Conservation (phyloP, 53 echinoderm and acorn worm genomes). For the Arbacia lixula region DNA sequence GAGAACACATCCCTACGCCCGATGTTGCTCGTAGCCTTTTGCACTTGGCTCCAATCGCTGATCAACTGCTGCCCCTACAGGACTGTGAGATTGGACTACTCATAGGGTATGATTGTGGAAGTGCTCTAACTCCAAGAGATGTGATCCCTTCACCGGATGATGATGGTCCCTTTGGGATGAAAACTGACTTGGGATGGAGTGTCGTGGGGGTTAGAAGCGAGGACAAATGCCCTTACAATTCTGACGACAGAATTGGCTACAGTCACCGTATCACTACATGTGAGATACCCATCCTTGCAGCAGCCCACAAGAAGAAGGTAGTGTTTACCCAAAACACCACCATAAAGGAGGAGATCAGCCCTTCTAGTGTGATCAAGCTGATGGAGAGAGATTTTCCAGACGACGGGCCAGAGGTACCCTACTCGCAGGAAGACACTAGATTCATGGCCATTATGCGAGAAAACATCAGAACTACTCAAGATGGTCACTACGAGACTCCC, state of each 20-base stretch:
- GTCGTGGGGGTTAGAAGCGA: no score
- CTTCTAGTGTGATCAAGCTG: slow-evolving; percentile 42
- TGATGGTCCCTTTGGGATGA: no score
- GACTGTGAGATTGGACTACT: neutral
- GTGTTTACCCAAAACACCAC: slow-evolving; percentile 1
- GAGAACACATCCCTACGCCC: neutral
- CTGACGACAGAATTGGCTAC: slow-evolving; percentile 5
- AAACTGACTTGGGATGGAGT: no score
- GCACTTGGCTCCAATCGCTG: neutral
- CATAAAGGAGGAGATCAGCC: slow-evolving; percentile 19
- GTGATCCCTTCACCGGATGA: no score
- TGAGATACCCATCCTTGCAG: neutral
- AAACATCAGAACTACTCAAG: neutral
- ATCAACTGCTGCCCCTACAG: neutral
- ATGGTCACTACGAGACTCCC: slow-evolving; percentile 67
- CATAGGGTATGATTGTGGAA: neutral
- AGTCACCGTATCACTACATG: neutral
- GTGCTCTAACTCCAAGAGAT: no score
- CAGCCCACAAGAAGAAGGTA: neutral
- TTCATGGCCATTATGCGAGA: slow-evolving; percentile 43
- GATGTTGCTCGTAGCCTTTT: neutral
- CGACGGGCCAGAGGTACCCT: slow-evolving; percentile 3
- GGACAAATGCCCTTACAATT: no score
- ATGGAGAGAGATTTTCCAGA: slow-evolving; percentile 56
- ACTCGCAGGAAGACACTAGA: slow-evolving; percentile 58